Base-by-base conservation (phyloP, 1,140 invertebrate species). In the Drosophila pallidifrons region DNA sequence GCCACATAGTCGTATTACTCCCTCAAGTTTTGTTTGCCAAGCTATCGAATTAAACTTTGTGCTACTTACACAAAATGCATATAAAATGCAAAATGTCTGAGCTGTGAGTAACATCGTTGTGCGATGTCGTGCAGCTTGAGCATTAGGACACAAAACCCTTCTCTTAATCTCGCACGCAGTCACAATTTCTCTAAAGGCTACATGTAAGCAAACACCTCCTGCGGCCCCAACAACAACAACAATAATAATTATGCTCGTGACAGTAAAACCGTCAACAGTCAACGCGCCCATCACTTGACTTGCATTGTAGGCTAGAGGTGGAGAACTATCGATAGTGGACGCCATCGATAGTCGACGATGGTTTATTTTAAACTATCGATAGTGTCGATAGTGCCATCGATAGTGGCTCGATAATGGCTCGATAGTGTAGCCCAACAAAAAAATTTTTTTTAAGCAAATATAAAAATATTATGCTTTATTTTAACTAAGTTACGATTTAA, bases 231-330 rank as follows among this genome's bases (percentile, higher is more conserved):
- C 16, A 63, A 52, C 16, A 69, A 55, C 43, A 68, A 61, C 28
- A 70, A 66, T 32, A 51, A 82, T 61, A 78, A 79, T 75, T 75
- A 64, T 59, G 52, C 61, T 74, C 66, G 73, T 73, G 77, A 66
- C 77, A 79, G 66, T 80, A 83, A 83, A 83, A 77, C 80, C 75
- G 80, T 88, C 83, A 80, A 80, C 82, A 79, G 66, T 81, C 69
- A 65, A 54, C 60, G 77, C 81, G 64, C 70, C 11, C 81, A 68
- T 82, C 77, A 89, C 83, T 88, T 88, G 83, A 83, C 83, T 52
- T 71, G 82, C 82, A 78, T 65, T 75, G 82, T 78, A 43, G 41
- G 41, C 41, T n/a, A n/a, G n/a, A n/a, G n/a, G n/a, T n/a, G n/a
- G n/a, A n/a, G n/a, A n/a, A n/a, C n/a, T n/a, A n/a, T n/a, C n/a